A percentile compares a stretch with the other conserved stretches of the same genome.
Evolutionary conservation across 2,888 invertebrate genomes (phyloP).

Genomic region (Nephrotoma flavescens): DNA sequence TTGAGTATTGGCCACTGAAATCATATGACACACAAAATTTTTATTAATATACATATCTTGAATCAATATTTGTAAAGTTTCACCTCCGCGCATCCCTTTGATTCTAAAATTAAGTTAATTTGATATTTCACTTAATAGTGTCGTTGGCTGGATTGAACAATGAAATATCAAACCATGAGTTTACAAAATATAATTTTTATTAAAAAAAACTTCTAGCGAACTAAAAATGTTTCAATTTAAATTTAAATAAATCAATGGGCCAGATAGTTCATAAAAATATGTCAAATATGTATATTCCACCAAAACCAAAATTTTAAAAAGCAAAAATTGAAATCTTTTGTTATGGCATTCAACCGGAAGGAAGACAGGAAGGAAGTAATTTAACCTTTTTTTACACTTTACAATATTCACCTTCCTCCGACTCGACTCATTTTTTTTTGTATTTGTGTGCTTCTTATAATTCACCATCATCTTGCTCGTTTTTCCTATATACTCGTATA

Average conservation of each 20-base stretch:
- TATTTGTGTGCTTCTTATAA: background rate
- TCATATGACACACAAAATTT: too few relatives aligned
- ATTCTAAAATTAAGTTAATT: too few relatives aligned
- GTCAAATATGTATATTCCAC: background rate
- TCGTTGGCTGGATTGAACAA: too few relatives aligned
- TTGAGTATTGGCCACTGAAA: too few relatives aligned
- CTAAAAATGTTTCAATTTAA: too few relatives aligned
- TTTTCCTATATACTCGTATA: background rate
- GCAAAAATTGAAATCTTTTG: background rate
- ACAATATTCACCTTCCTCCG: background rate
- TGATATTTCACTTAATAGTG: too few relatives aligned
- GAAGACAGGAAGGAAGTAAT: background rate
- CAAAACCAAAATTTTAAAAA: background rate
- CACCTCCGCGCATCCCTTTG: too few relatives aligned
- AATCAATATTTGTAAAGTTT: too few relatives aligned
- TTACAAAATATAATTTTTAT: too few relatives aligned
- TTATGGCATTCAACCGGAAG: background rate
- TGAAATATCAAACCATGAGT: too few relatives aligned
- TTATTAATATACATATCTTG: too few relatives aligned
- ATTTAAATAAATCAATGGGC: background rate
- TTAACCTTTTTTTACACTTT: background rate
- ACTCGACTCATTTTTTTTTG: background rate
- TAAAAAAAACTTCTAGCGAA: too few relatives aligned
- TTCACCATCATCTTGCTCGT: background rate
- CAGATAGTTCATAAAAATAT: background rate